Conservation (phyloP, 1,140 invertebrate genomes). For the Acromyrmex heyeri region DNA sequence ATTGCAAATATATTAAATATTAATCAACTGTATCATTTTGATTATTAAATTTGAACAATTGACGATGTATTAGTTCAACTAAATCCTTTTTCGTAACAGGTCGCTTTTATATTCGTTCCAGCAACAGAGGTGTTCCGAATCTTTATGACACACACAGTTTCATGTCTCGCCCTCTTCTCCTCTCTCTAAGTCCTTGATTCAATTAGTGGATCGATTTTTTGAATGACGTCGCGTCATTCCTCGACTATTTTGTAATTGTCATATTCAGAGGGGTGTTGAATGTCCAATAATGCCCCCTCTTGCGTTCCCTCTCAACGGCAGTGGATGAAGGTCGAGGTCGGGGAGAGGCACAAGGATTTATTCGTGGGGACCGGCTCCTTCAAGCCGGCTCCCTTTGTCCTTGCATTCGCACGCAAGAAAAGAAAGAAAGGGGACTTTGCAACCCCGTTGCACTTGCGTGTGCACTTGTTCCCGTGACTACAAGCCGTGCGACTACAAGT, state of each 20-base stretch:
- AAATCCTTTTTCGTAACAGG: neutral
- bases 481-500: constrained; percentile 48
- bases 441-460: constrained; percentile 45
- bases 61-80: neutral
- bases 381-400: constrained; percentile 18
- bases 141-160: neutral
- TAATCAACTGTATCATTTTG: neutral
- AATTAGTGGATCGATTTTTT: constrained; percentile 34
- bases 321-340: neutral
- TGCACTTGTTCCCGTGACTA: constrained; percentile 68
- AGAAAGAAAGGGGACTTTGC: constrained; percentile 34
- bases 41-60: neutral
- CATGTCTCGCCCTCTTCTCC: neutral
- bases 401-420: neutral
- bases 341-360: constrained; percentile 17
- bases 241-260: constrained; percentile 43
- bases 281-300: constrained; percentile 47
- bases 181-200: constrained; percentile 44
- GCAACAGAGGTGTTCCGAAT: neutral
- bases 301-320: neutral
- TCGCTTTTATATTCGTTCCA: too few relatives aligned
- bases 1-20: neutral
- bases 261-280: constrained; percentile 51
- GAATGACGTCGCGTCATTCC: constrained; percentile 59
- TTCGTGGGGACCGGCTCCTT: neutral